Percentiles rank a stretch among this genome's conserved stretches.
Conservation (phyloP, 2,797 vertebrate species). For the Lacerta agilis region DNA sequence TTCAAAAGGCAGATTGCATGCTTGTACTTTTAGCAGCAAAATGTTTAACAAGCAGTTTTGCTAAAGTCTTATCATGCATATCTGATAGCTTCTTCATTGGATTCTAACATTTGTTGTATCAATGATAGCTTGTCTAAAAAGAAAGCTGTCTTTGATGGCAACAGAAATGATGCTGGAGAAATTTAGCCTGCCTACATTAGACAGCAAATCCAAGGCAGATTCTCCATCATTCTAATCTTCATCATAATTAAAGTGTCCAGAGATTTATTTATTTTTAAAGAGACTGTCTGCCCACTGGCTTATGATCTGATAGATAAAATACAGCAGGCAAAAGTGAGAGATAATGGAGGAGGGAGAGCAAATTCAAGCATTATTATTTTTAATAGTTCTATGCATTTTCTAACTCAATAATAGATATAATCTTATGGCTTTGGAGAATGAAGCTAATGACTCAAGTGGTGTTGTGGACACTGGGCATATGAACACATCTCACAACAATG, state of each 20-base stretch:
- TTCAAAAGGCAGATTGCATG: background rate
- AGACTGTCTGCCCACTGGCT: background rate
- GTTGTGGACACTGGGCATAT: background rate
- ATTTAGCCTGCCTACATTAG: too few species aligned
- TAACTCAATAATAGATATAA: background rate
- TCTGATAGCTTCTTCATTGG: background rate
- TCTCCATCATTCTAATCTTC: background rate
- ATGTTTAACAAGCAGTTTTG: background rate
- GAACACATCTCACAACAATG: background rate
- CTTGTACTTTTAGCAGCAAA: background rate
- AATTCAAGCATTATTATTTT: background rate
- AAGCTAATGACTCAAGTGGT: background rate
- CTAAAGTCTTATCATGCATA: background rate
- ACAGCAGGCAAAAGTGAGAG: background rate
- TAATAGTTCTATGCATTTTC: background rate
- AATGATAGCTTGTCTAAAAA: background rate
- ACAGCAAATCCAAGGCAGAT: background rate
- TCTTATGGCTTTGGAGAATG: background rate
- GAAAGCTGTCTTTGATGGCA: background rate
- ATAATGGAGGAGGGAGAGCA: background rate
- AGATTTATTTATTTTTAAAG: background rate
- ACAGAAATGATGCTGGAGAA: background rate
- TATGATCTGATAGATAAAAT: background rate
- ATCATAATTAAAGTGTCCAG: background rate
- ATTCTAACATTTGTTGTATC: conserved; percentile 4